Evolutionary conservation across 2,113 vertebrate genomes (phyloP), one percentile per base, ranked within the genome.

Genomic region (Myiagra hebetior): DNA sequence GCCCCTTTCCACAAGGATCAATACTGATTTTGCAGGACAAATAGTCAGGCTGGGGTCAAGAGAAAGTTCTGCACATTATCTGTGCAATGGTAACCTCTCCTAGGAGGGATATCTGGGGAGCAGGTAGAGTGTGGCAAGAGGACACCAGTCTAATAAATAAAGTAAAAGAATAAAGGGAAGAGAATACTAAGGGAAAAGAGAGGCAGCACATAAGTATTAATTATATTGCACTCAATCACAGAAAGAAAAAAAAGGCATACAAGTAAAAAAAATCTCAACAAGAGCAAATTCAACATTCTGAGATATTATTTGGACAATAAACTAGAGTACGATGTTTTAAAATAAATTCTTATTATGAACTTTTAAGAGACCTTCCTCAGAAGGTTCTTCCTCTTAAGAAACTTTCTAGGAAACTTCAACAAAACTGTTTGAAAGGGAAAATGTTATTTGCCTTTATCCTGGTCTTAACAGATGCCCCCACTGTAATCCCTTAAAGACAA

Each of bases 1-100:
- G 47, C 26, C 56, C 42, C 33, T 67, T 87, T 76, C 50, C 75
- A 70, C 39, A 47, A 41, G 63, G 56, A 77, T 23, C 12, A 42
- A 77, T 74, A 95, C 80, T 88, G 76, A 92, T 94, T 95, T 92
- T 70, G 16, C 63, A 86, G 91, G 79, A 91, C 37, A 83, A 75
- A 73, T 65, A 86, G 42, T 76, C 74, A 92, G 24, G 37, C 37
- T 63, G 30, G 20, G 79, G 72, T 85, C 37, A 59, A 92, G 42
- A 19, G 72, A 68, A 92, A 84, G 27, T 84, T 92, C 57, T 3
- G 0, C 74, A 39, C 56, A 72, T 78, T 93, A 64, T 87, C 47
- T 91, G 15, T 87, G 60, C 59, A 87, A 91, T 41, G 39, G 57
- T 33, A 87, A 85, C 57, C 59, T 78, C 60, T 89, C 89, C 62